Evolutionary conservation across 2,888 invertebrate species (phyloP), one percentile per base, ranked within the genome.

Genomic region (Pristionchus exspectatus): DNA sequence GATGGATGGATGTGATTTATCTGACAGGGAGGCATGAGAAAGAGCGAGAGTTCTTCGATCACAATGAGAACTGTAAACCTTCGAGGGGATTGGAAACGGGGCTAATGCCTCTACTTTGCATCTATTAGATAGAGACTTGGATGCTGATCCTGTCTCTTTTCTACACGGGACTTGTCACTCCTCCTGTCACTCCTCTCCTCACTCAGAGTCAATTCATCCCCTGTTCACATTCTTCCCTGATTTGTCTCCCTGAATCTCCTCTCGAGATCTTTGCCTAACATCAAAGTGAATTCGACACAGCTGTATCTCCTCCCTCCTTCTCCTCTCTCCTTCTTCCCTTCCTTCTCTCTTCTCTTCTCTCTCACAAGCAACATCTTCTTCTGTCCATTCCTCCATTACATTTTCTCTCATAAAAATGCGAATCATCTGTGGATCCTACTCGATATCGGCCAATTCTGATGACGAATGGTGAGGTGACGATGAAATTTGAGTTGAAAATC

Each of bases 41-140:
- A 44, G 77, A 21, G 21, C 69, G 24, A 77, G 30, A 77, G 44
- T 77, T 77, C 72, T 77, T 44, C 72, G 18, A 74, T 38, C 77
- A 77, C 77, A 77, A 77, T 77, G 77, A 77, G 44, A 77, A 77
- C 77, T 44, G 77, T 77, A 77, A 77, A 77, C 30, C 33, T 21
- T 44, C 16, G 44, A 27, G 77, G n/a, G 44, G 77, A 77, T 24
- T 72, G 69, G 77, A 77, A 77, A 77, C 77, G 77, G 77, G 77
- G 77, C 77, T 77, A 77, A 77, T 77, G 77, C 77, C 38, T 77
- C 77, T 77, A 77, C 77, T 77, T 77, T 77, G 77, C 77, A 77
- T 77, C 77, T 77, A 77, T 77, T 77, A 77, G 77, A 77, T 77
- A 77, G 77, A 77, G 77, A 77, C 77, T 77, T 38, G 74, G 44